Base-by-base conservation (phyloP, 2,888 invertebrate genomes). In the Drosophila siamana region DNA sequence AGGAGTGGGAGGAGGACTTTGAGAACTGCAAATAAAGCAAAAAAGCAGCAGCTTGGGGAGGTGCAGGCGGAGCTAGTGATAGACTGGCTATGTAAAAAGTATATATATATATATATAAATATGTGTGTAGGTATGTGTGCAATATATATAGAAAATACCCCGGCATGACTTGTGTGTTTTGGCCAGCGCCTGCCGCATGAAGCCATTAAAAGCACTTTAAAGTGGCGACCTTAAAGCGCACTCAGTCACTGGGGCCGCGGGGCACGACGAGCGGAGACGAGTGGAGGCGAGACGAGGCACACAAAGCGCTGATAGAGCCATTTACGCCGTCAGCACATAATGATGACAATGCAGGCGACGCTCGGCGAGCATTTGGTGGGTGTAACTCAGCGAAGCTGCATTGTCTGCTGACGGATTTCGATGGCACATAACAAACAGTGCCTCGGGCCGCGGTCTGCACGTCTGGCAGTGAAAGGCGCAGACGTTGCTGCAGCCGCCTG, bases 291-390 rank as follows among this genome's bases (percentile, higher is more conserved):
- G 55, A 24, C 30, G 40, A 55, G 56, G 41, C 69, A 79, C 71
- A 80, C 74, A 86, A 78, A 69, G 83, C 78, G 88, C 83, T 88
- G 83, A 84, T 84, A 88, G 83, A 84, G 83, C 83, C 88, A 84
- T 84, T 84, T 84, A 88, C 86, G 88, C 86, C 83, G 88, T 84
- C 83, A 84, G 83, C 83, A 84, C 83, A 84, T 84, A 84, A 84
- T 84, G 86, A 84, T 84, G 88, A 78, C 73, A 82, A 78, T 77
- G 74, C 80, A 70, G 60, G n/a, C 36, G n/a, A n/a, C n/a, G n/a
- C n/a, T n/a, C n/a, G n/a, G n/a, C n/a, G n/a, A n/a, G n/a, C n/a
- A n/a, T n/a, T n/a, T 19, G 19, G 19, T 19, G 19, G 19, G 19
- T 19, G 19, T 19, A 19, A 19, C 19, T 19, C 19, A 15, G 4